These are phyloP conservation scores for Otocyon megalotis DNA, from an alignment of 2,113 vertebrate species.

Conservation along the genomic window DNA sequence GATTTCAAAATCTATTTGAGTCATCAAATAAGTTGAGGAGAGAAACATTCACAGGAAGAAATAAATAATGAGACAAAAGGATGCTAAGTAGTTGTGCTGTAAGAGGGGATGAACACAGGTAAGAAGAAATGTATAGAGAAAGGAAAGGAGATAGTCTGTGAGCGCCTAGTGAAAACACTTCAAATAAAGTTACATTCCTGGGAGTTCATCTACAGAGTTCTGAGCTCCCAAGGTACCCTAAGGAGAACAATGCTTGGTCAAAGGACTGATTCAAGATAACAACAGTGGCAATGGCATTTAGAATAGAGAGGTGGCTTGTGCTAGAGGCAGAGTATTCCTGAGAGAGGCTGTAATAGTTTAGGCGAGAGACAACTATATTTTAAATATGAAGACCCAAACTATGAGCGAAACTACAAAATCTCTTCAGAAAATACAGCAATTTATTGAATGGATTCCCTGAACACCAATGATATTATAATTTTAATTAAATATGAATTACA, in stretches of 20 bases:
- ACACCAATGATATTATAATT: background rate
- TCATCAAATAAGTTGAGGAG: background rate
- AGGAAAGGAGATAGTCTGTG: background rate
- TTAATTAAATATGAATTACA: conserved; percentile 19
- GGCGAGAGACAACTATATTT: background rate
- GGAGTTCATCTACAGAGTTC: background rate
- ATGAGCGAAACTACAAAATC: background rate
- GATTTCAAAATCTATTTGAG: conserved; percentile 14
- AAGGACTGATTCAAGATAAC: background rate
- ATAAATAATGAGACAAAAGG: conserved; percentile 20
- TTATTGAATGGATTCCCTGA: conserved; percentile 22
- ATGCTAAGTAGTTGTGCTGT: background rate
- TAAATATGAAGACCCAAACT: conserved; percentile 2
- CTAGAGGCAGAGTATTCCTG: background rate
- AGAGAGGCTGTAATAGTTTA: background rate
- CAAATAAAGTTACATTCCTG: background rate
- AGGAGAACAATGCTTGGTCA: background rate
- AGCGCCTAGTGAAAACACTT: background rate
- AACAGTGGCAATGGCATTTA: background rate
- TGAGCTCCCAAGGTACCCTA: background rate
- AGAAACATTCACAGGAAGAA: conserved; percentile 47
- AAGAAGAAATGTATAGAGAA: conserved; percentile 22
- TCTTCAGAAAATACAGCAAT: conserved; percentile 21
- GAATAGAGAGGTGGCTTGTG: background rate
- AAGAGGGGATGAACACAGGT: conserved; percentile 11